Conservation (phyloP, 2,797 vertebrate genomes). For the Parambassis ranga region DNA sequence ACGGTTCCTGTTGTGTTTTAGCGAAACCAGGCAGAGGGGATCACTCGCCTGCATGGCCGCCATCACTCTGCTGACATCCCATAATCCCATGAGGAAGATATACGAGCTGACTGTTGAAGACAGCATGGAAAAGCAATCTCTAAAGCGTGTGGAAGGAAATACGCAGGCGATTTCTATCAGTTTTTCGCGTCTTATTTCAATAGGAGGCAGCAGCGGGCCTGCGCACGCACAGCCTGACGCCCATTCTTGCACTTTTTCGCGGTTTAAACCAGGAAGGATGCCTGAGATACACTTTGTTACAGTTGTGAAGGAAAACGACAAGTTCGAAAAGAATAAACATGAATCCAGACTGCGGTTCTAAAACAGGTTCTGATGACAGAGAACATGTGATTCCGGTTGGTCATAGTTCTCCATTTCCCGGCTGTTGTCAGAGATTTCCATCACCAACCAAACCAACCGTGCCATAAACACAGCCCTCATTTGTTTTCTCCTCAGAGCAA, state of each 20-base stretch:
- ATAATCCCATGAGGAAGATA: slow-evolving; percentile 53
- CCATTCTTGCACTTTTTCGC: background rate
- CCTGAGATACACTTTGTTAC: slow-evolving; percentile 40
- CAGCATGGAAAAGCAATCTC: slow-evolving; percentile 36
- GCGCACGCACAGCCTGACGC: background rate
- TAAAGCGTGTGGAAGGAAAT: slow-evolving; percentile 1
- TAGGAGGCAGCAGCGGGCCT: background rate
- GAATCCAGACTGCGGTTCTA: slow-evolving; percentile 42
- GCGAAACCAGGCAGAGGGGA: slow-evolving; percentile 5
- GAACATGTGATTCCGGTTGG: slow-evolving; percentile 76
- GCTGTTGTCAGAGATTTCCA: slow-evolving; percentile 78
- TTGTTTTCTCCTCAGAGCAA: slow-evolving; percentile 80
- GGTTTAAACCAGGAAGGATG: slow-evolving; percentile 5
- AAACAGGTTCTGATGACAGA: slow-evolving; percentile 73
- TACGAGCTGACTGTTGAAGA: slow-evolving; percentile 44
- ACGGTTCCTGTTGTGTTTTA: slow-evolving; percentile 48
- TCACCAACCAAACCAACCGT: slow-evolving; percentile 77
- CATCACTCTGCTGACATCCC: slow-evolving; percentile 42
- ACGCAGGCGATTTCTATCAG: background rate
- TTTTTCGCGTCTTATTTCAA: background rate
- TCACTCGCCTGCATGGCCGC: slow-evolving; percentile 7
- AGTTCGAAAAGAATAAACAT: slow-evolving; percentile 59
- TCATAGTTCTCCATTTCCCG: slow-evolving; percentile 80
- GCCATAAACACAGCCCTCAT: slow-evolving; percentile 81
- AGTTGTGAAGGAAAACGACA: slow-evolving; percentile 47